Base-by-base conservation (phyloP, 2,113 vertebrate species). In the Athene cunicularia region DNA sequence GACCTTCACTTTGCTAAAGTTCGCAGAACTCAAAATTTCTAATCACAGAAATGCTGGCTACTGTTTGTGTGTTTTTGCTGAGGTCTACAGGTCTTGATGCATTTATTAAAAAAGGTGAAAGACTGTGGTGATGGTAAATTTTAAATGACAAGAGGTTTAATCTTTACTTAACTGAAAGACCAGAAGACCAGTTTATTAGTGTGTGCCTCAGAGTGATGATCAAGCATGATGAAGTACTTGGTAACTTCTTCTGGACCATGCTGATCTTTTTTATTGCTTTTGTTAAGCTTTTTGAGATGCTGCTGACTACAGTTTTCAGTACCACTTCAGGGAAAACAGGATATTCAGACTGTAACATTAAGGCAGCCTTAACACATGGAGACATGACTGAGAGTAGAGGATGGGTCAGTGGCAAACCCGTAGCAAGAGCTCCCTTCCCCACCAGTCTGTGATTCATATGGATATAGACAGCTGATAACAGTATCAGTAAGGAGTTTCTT, bases 361-460 rank as follows among this genome's bases (percentile, higher is more conserved):
- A 71, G 27, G 28, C 26, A 71, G 39, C 23, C 13, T 7, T 47
- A 32, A 33, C 9, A 50, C 8, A 50, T 21, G 70, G 74, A 82
- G 30, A 68, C 9, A 6, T 39, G 23, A 8, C 52, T 5, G 23
- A 35, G 71, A 49, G 32, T 8, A n/a, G 26, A 45, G 39, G 32
- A 62, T 15, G 18, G 20, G 20, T 52, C 49, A 55, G n/a, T 47
- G 53, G 64, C 49, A 91, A 93, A 30, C 5, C 15, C 28, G n/a
- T 16, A 11, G 28, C 27, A 58, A 80, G 32, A 62, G 14, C 6
- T 75, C 32, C 23, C 23, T 30, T 82, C 28, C 27, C 53, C 35
- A 6, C 17, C n/a, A 20, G 28, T 14, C 58, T 28, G 11, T 50
- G 49, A 32, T 15, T 13, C 0, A 0, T 39, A 28, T 16, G 49